Conservation (phyloP, 2,113 vertebrate genomes). For the Pterophyllum scalare region DNA sequence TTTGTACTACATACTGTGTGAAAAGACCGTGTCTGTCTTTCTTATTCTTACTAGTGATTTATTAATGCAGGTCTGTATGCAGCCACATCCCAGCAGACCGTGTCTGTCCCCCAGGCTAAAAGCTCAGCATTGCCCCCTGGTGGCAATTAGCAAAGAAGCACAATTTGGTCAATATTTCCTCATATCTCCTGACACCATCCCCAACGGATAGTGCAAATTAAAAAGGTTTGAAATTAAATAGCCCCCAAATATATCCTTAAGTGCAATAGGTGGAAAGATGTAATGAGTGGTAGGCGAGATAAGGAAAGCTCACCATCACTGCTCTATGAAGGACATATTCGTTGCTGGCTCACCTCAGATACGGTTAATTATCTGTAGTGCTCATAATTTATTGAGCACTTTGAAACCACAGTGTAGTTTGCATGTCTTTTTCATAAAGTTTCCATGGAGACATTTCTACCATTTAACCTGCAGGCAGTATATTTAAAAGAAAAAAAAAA, state of each 20-base stretch:
- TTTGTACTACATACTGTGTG: conserved; percentile 10
- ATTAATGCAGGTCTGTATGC: conserved; percentile 79
- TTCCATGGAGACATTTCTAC: conserved; percentile 18
- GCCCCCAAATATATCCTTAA: conserved; percentile 17
- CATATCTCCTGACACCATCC: conserved; percentile 26
- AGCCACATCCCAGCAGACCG: conserved; percentile 65
- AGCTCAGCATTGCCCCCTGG: conserved; percentile 74
- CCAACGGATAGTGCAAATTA: background rate
- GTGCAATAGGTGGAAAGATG: conserved; percentile 15
- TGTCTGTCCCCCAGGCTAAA: conserved; percentile 44
- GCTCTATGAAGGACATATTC: conserved; percentile 8
- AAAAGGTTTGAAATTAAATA: conserved; percentile 6
- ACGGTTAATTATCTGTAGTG: conserved; percentile 33
- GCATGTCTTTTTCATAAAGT: background rate
- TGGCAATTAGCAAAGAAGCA: conserved; percentile 52
- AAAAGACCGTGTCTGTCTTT: conserved; percentile 51
- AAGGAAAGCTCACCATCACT: background rate
- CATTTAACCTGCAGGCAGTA: background rate
- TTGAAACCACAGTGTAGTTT: conserved; percentile 7
- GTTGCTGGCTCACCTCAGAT: conserved; percentile 14
- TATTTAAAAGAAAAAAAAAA: background rate
- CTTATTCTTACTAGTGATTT: conserved; percentile 70
- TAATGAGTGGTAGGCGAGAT: conserved; percentile 2
- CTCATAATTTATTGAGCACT: conserved; percentile 16
- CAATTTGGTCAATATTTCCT: conserved; percentile 21